Conservation (phyloP, 2,113 vertebrate species). For the Varanus komodoensis region DNA sequence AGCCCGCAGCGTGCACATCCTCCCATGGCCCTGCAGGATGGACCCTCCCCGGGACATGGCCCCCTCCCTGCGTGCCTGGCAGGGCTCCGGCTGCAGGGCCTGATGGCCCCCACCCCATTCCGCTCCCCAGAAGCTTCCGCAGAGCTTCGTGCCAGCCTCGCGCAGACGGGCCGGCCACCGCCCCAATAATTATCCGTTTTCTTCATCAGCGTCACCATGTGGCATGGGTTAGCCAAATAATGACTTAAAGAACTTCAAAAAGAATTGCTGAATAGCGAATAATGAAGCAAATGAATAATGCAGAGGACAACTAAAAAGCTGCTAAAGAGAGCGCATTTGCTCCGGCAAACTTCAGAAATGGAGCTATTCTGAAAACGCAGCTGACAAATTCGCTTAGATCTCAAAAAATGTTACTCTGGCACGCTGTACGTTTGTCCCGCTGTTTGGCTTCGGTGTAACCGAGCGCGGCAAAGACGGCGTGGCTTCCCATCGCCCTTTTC, state of each 20-base stretch:
- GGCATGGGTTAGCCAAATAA: constrained; percentile 5
- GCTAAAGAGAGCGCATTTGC: constrained; percentile 2
- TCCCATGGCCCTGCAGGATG: no score
- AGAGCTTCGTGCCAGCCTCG: background rate
- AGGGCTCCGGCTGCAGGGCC: no score
- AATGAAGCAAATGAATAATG: constrained; percentile 26
- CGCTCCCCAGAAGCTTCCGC: background rate
- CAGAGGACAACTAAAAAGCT: background rate
- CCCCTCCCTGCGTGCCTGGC: no score
- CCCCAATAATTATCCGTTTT: background rate
- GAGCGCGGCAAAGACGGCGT: no score
- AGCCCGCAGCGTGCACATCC: no score
- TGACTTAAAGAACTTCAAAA: constrained; percentile 17
- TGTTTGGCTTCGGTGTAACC: background rate
- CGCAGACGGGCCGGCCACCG: background rate
- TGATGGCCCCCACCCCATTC: background rate
- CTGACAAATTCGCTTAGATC: constrained; percentile 13
- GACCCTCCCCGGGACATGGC: no score
- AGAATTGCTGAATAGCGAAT: constrained; percentile 18
- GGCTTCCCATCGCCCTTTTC: background rate
- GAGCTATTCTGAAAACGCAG: constrained; percentile 9
- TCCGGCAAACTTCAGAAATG: constrained; percentile 1
- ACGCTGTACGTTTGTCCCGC: background rate
- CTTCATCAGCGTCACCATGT: background rate
- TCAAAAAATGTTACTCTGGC: background rate